Evolutionary conservation across 2,113 vertebrate genomes (phyloP), one percentile per base, ranked within the genome.

Genomic region (Eudyptes chrysolophus): DNA sequence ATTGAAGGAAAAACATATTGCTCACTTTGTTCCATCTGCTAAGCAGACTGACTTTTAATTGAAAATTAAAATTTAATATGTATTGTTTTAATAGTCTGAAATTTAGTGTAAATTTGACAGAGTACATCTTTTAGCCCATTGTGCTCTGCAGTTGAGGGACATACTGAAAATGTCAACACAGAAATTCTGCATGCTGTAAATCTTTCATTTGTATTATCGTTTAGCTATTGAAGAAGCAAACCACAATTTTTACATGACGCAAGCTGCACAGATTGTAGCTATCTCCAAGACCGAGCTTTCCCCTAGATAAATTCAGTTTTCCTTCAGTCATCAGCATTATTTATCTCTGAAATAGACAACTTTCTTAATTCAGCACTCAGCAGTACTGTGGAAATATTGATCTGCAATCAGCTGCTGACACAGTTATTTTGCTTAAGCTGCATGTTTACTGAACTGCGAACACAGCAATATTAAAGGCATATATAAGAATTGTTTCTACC

Each of bases 361-460:
- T 94, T 97, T 94, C 57, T 97, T 97, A 98, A 98, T 98, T 98
- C 93, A 97, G 11, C n/a, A 96, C 82, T 97, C 96, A 96, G 97
- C 95, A 97, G 54, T 95, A 85, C 92, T 95, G 71, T 89, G 82
- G 80, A 97, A 97, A 95, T 98, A 98, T 98, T 97, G 98, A 98
- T 98, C 98, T 93, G 42, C 70, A 98, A 97, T 98, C 98, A 98
- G 69, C 72, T 97, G 97, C 97, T 98, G 97, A 98, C 96, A 98
- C 70, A 84, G 94, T 91, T 97, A 87, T 97, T 98, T 98, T 97
- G 84, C 83, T 96, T 91, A 96, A 94, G 48, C 86, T 92, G 72
- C 96, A 96, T 85, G 90, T 97, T 98, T 96, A 75, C 95, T 78
- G 74, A 98, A 97, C 85, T 98, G 98, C 95, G 25, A 97, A 96